Conservation (phyloP, 2,888 invertebrate genomes). For the Sericinus montela region DNA sequence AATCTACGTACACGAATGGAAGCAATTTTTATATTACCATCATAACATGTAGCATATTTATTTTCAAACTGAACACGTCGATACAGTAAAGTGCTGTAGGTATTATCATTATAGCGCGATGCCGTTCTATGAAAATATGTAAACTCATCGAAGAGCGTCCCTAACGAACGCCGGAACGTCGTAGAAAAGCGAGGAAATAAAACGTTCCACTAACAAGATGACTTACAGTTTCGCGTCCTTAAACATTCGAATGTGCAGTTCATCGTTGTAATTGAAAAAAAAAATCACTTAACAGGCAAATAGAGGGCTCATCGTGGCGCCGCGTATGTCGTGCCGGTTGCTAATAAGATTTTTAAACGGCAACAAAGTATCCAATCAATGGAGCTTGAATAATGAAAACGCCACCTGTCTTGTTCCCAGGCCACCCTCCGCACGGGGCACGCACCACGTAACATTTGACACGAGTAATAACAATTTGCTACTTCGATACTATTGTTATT, state of each 20-base stretch:
- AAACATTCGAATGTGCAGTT: conserved; percentile 58
- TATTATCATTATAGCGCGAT: conserved; percentile 8
- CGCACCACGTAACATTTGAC: conserved; percentile 54
- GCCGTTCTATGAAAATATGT: conserved; percentile 24
- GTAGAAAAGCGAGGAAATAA: conserved; percentile 50
- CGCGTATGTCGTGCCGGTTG: conserved; percentile 61
- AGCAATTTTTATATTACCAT: too few species aligned
- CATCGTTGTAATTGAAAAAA: conserved; percentile 74
- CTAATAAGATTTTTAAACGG: conserved; percentile 79
- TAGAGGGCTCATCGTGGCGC: conserved; percentile 53
- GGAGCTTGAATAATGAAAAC: conserved; percentile 77
- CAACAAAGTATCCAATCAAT: conserved; percentile 79
- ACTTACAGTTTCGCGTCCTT: conserved; percentile 61
- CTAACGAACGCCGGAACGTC: conserved; percentile 45
- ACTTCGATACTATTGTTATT: conserved; percentile 9
- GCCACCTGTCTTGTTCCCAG: conserved; percentile 72
- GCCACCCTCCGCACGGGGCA: conserved; percentile 60
- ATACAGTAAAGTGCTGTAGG: background rate
- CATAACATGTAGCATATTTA: too few species aligned
- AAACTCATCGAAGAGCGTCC: conserved; percentile 41
- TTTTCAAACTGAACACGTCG: too few species aligned
- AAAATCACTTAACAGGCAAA: conserved; percentile 76
- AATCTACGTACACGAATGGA: too few species aligned
- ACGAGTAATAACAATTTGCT: conserved; percentile 34
- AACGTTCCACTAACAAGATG: conserved; percentile 69